Base-by-base conservation (phyloP, 2,888 invertebrate species). In the Dione vanillae region DNA sequence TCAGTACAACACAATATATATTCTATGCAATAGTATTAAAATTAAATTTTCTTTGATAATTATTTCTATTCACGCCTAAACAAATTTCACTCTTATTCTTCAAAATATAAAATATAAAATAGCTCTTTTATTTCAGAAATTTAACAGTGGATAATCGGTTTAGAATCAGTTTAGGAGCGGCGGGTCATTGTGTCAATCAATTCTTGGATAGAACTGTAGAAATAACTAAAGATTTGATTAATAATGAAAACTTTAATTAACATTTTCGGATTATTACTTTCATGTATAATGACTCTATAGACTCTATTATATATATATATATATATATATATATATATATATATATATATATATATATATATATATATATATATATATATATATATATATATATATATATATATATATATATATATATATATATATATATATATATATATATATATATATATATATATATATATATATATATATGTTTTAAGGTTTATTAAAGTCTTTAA, bases 101-200 rank as follows among this genome's bases (percentile, higher is more conserved):
- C 0, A 1, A 11, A 19, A 5, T 3, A 45, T 58, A 43, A 14
- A 52, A 27, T 58, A 14, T 47, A 20, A 40, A 45, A 49, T 68
- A 49, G 8, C 41, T 54, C 43, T 9, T 45, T 20, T 6, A 37
- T 49, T 20, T 37, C 37, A 19, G 12, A 49, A 19, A 49, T 19
- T 47, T 19, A 51, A 61, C 37, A 8, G 58, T 61, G 66, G 67
- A 66, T 71, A 76, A 74, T 77, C 76, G 67, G 69, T 64, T 67
- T 72, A 72, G 65, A 74, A 77, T 78, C 75, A 52, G 71, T 62
- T 70, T 67, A 71, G 74, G 77, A 76, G 75, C 74, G 77, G 76
- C 70, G 67, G 78, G 78, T 78, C 77, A 75, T 70, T 65, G 76
- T 75, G 79, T 78, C 79, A 78, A 78, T 78, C 78, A 78, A 77